Base-by-base conservation (phyloP, 2,113 vertebrate genomes). In the Hemiprocne comata region DNA sequence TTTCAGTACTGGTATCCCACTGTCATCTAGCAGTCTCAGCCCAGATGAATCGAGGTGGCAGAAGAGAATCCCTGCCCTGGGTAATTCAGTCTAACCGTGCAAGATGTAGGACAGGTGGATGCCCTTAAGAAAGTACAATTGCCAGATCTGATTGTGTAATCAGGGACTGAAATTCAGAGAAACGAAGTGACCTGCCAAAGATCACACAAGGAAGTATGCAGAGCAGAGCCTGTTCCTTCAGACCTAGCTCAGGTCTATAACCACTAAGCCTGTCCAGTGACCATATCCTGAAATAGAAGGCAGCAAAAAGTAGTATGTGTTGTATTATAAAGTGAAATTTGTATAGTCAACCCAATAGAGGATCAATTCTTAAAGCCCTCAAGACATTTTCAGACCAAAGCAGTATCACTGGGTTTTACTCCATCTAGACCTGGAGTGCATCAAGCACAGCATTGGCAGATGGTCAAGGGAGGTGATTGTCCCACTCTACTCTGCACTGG, bases 331-430 rank as follows among this genome's bases (percentile, higher is more conserved):
- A 28, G 42, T 54, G 40, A 77, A 86, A 71, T 18, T 29, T 65
- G 14, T 69, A 2, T 21, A 42, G 72, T 38, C 0, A 0, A 34
- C 60, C 23, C 34, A 66, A 10, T 51, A 40, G 6, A 58, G 23
- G 48, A 77, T 88, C 42, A 70, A 11, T 80, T 73, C 65, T 85
- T 70, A 78, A 94, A 90, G 33, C 55, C 60, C 34, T 90, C n/a
- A 21, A 29, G 69, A 71, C 51, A 11, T 77, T 88, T 90, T 89
- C 64, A 86, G 48, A 84, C 29, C 28, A 80, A 50, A 90, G 90
- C 31, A 73, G 50, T 44, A 50, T 65, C 62, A 64, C 23, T 73
- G 67, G 34, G 51, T 36, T 75, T 87, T 89, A 42, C 40, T 87
- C 42, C 9, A 3, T 87, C 44, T 54, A 62, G 67, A 80, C 50